Evolutionary conservation across 2,113 vertebrate species (phyloP), one percentile per base, ranked within the genome.

Genomic region (Girardinichthys multiradiatus): DNA sequence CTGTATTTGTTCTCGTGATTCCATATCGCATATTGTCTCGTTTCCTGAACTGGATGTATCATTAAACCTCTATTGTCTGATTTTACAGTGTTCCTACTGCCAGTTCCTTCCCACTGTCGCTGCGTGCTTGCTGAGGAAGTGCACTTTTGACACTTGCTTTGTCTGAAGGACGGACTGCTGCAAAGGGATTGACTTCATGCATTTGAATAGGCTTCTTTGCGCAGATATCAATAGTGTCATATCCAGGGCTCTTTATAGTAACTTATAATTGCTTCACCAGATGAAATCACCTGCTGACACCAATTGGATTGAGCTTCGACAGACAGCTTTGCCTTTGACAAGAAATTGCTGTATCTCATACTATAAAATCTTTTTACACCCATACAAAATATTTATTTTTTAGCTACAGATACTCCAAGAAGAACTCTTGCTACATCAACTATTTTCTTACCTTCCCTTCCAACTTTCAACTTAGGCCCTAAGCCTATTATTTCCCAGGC

Each of bases 401-500:
- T 51, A 21, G 45, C 45, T 5, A 51, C 45, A 51, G 7, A 4
- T 51, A 24, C 7, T 2, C 1, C 19, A 51, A n/a, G 21, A 35
- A 35, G 35, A 51, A 51, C 5, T 51, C 4, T 7, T 24, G 48
- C 48, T 51, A 24, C 64, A 82, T 81, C 72, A 77, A 45, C 54
- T 64, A 61, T 31, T 66, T 74, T 68, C 66, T 2, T 68, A 64
- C 69, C 59, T 54, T 64, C 58, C 39, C 19, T 14, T 59, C 60
- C 10, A 33, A 48, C 66, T 72, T 66, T 57, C 57, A 74, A 45
- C n/a, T n/a, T n/a, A n/a, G 80, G 21, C 35, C 42, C 37, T 19
- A n/a, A 48, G 31, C 61, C 58, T 78, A 45, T 1, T 19, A 17
- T 45, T 19, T 45, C 66, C 82, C 79, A 60, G 64, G 64, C 26